These are phyloP conservation scores for Carterocephalus palaemon DNA, from an alignment of 2,888 invertebrate species.

Conservation along the genomic window DNA sequence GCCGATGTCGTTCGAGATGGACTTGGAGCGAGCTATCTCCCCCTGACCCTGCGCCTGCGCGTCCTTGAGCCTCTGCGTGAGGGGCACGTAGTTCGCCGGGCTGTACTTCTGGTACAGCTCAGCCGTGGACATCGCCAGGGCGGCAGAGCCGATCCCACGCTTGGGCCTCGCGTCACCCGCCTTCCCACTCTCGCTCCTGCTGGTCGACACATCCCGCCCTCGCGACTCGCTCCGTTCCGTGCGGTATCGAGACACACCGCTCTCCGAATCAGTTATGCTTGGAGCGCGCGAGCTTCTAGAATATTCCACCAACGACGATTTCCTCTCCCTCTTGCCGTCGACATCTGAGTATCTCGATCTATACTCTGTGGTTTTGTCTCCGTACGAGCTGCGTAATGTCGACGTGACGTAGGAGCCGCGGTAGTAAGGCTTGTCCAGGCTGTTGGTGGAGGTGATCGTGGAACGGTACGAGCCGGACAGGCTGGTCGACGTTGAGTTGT, in stretches of 20 bases:
- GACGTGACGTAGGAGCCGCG: conserved; percentile 65
- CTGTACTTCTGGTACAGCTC: conserved; percentile 88
- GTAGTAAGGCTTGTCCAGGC: conserved; percentile 78
- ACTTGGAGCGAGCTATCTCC: conserved; percentile 74
- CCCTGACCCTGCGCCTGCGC: conserved; percentile 54
- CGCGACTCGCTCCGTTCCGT: conserved; percentile 75
- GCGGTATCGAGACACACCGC: conserved; percentile 57
- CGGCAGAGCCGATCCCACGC: conserved; percentile 69
- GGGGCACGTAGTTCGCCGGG: conserved; percentile 85
- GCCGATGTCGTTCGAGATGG: conserved; percentile 80
- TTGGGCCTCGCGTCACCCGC: conserved; percentile 59
- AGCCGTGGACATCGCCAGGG: conserved; percentile 79
- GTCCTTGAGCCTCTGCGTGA: conserved; percentile 65
- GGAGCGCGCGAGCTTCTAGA: conserved; percentile 60
- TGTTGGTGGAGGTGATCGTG: conserved; percentile 64
- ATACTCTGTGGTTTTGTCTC: conserved; percentile 62
- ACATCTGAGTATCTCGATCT: conserved; percentile 59
- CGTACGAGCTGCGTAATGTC: conserved; percentile 51
- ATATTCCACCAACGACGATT: conserved; percentile 62
- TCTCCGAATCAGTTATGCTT: conserved; percentile 70
- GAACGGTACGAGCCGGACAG: conserved; percentile 73
- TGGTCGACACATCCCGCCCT: conserved; percentile 74
- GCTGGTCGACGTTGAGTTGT: conserved; percentile 60
- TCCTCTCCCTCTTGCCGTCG: conserved; percentile 66
- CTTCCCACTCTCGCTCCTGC: conserved; percentile 76